These are phyloP conservation scores for Lepidostoma basale DNA, from an alignment of 1,140 invertebrate genomes.

Conservation along the genomic window DNA sequence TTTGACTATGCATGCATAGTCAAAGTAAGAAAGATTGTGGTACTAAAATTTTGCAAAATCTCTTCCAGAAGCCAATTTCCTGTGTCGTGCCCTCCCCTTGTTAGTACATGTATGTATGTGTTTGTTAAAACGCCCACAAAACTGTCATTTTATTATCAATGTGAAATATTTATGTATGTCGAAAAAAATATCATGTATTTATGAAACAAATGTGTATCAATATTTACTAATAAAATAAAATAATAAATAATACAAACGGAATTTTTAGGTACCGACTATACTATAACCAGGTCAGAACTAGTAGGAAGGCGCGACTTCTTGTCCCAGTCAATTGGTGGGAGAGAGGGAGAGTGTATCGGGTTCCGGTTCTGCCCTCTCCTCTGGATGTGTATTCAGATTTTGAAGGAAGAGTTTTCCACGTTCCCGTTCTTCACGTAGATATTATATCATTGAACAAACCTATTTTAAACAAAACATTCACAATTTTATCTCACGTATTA, in stretches of 20 bases:
- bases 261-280: slow-evolving; percentile 64
- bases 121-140: not conserved
- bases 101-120: too few relatives aligned
- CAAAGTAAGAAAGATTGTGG: too few relatives aligned
- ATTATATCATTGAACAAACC: slow-evolving; percentile 45
- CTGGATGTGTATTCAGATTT: slow-evolving; percentile 68
- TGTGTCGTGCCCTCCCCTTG: too few relatives aligned
- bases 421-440: slow-evolving; percentile 73
- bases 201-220: not conserved
- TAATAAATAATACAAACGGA: not conserved
- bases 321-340: slow-evolving; percentile 71
- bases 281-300: slow-evolving; percentile 68
- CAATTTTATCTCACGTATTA: not conserved
- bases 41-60: too few relatives aligned
- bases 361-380: slow-evolving; percentile 65
- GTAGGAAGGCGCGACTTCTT: slow-evolving; percentile 58
- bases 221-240: not conserved
- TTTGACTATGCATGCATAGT: too few relatives aligned
- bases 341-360: slow-evolving; percentile 64
- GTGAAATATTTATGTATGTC: not conserved
- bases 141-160: not conserved
- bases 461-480: too few relatives aligned
- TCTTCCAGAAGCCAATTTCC: too few relatives aligned
- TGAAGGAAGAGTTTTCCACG: slow-evolving; percentile 63
- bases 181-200: not conserved